Conservation (phyloP, 2,888 invertebrate genomes). For the Eumerus sabulonum region DNA sequence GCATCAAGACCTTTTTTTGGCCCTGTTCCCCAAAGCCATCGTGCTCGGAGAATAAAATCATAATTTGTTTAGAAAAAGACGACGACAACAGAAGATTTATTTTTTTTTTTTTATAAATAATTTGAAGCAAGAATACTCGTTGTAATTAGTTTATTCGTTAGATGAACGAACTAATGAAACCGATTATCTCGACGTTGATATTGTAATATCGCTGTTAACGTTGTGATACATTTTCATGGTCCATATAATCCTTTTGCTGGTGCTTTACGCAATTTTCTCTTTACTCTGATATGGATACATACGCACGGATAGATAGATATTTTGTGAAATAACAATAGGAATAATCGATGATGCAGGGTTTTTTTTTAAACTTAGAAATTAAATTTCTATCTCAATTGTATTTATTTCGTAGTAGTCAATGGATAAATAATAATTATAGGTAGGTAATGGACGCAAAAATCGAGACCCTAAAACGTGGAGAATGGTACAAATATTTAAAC, state of each 20-base stretch:
- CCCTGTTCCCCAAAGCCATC: slow-evolving; percentile 29
- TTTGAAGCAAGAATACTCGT: slow-evolving; percentile 61
- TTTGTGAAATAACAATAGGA: slow-evolving; percentile 10
- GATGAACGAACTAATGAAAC: background rate
- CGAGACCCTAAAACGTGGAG: slow-evolving; percentile 42
- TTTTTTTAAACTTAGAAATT: slow-evolving; percentile 5
- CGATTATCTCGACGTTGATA: slow-evolving; percentile 3
- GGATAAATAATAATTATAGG: slow-evolving; percentile 46
- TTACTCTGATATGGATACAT: slow-evolving; percentile 33
- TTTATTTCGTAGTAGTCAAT: slow-evolving; percentile 26
- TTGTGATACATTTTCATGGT: slow-evolving; percentile 28
- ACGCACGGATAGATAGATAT: slow-evolving; percentile 9
- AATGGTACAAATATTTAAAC: slow-evolving; percentile 67
- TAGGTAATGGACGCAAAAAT: slow-evolving; percentile 46
- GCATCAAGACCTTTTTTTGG: slow-evolving; percentile 36
- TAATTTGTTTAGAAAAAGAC: slow-evolving; percentile 12
- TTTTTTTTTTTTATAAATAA: slow-evolving; percentile 14
- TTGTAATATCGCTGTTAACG: slow-evolving; percentile 28
- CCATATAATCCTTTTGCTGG: slow-evolving; percentile 33
- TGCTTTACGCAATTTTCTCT: slow-evolving; percentile 45
- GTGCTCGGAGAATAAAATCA: slow-evolving; percentile 25
- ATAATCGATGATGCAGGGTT: slow-evolving; percentile 27
- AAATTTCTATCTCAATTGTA: slow-evolving; percentile 38
- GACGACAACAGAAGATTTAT: too few relatives aligned
- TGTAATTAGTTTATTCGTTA: slow-evolving; percentile 20